A percentile compares a stretch with the other conserved stretches of the same genome.
These are phyloP conservation scores for Dryocosmus kuriphilus DNA, from an alignment of 2,888 invertebrate genomes.

Conservation along the genomic window DNA sequence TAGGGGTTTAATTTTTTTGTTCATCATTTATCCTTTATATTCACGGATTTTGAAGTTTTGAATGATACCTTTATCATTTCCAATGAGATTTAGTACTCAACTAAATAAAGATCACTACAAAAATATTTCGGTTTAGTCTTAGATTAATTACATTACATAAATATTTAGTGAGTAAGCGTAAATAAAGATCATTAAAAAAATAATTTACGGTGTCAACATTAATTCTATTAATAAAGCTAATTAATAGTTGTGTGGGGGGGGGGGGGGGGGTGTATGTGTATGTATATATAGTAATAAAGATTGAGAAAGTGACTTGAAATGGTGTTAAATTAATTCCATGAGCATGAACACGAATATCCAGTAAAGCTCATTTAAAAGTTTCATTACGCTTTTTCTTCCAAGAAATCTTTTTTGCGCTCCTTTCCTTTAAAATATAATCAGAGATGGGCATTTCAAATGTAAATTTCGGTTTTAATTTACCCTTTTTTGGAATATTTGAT, in stretches of 20 bases:
- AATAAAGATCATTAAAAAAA: background rate
- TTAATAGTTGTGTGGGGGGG: too few relatives aligned
- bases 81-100: conserved; percentile 8
- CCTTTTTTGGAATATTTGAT: too few relatives aligned
- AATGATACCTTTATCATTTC: conserved; percentile 7
- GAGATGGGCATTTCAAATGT: background rate
- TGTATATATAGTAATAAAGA: too few relatives aligned
- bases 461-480: background rate
- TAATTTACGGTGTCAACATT: background rate
- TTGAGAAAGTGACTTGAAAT: background rate
- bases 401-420: background rate
- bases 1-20: conserved; percentile 68
- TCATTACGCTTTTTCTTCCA: background rate
- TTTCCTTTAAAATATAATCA: background rate
- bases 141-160: conserved; percentile 21
- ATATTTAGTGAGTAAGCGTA: background rate
- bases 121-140: conserved; percentile 16
- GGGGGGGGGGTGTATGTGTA: too few relatives aligned
- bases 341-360: background rate
- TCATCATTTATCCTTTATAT: conserved; percentile 64
- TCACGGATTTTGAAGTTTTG: conserved; percentile 41
- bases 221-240: background rate
- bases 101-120: conserved; percentile 22
- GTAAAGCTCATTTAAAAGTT: background rate
- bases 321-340: conserved; percentile 9